These are phyloP conservation scores for Cheilosia soror DNA, from an alignment of 2,888 invertebrate species.

Conservation along the genomic window DNA sequence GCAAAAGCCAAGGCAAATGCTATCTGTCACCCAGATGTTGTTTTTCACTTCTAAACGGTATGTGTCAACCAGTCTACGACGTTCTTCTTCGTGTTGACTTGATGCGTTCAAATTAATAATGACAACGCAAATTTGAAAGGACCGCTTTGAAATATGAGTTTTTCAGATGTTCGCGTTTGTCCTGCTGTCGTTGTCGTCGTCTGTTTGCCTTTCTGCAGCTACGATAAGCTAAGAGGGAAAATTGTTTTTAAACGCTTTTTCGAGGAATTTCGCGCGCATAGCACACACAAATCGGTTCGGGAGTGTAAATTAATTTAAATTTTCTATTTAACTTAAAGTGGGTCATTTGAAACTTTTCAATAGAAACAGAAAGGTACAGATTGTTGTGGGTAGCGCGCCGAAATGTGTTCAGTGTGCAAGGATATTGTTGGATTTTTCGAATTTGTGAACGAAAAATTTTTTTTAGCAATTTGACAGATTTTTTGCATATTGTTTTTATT, in stretches of 20 bases:
- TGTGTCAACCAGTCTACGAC: slow-evolving; percentile 55
- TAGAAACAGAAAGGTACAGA: slow-evolving; percentile 2
- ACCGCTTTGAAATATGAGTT: slow-evolving; percentile 73
- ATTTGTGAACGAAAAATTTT: neutral
- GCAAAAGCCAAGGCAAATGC: slow-evolving; percentile 45
- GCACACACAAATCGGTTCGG: neutral
- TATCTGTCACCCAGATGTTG: slow-evolving; percentile 62
- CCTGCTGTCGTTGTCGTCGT: slow-evolving; percentile 3
- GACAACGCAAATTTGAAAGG: slow-evolving; percentile 71
- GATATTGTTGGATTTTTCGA: neutral
- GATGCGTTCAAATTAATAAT: slow-evolving; percentile 73
- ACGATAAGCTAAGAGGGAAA: slow-evolving; percentile 32
- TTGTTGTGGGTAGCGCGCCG: slow-evolving; percentile 1
- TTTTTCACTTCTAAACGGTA: slow-evolving; percentile 64
- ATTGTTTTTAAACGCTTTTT: slow-evolving; percentile 62
- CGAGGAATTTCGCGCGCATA: neutral
- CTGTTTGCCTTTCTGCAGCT: neutral
- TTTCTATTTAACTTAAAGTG: slow-evolving; percentile 59
- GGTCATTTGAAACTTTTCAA: slow-evolving; percentile 37
- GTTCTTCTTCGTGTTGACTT: slow-evolving; percentile 43
- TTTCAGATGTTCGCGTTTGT: slow-evolving; percentile 33
- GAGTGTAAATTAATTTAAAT: slow-evolving; percentile 58
- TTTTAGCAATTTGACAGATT: neutral
- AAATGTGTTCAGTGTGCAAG: neutral
- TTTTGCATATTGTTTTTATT: neutral